These are phyloP conservation scores for Synchiropus splendidus DNA, from an alignment of 2,113 vertebrate species.

Conservation along the genomic window DNA sequence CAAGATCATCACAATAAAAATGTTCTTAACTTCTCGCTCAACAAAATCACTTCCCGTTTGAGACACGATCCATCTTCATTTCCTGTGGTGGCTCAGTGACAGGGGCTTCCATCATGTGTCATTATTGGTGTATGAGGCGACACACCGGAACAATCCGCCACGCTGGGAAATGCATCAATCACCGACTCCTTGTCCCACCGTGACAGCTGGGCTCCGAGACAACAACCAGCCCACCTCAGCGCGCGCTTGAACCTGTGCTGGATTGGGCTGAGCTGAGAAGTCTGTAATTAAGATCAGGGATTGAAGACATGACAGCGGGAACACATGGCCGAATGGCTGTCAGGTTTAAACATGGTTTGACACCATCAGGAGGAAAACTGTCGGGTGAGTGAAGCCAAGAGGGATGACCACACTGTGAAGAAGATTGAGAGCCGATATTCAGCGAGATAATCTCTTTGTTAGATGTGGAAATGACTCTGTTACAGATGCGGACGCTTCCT, in stretches of 20 bases:
- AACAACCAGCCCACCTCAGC: slow-evolving; percentile 26
- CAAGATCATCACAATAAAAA: slow-evolving; percentile 54
- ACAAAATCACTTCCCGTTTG: slow-evolving; percentile 66
- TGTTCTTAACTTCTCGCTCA: slow-evolving; percentile 57
- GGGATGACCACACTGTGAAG: no score
- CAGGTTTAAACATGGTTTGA: slow-evolving; percentile 24
- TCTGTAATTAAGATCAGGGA: slow-evolving; percentile 54
- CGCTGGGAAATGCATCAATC: slow-evolving; percentile 66
- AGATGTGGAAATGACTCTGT: no score
- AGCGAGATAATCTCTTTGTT: no score
- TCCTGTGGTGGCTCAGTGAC: slow-evolving; percentile 57
- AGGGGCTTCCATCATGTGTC: slow-evolving; percentile 73
- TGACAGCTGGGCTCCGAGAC: slow-evolving; percentile 42
- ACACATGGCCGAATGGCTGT: slow-evolving; percentile 26
- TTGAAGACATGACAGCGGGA: slow-evolving; percentile 29
- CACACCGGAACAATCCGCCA: slow-evolving; percentile 61
- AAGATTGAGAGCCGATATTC: no score
- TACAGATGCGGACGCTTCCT: no score
- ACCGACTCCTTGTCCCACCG: slow-evolving; percentile 51
- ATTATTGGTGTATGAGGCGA: slow-evolving; percentile 69
- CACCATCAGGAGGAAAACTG: slow-evolving; percentile 24
- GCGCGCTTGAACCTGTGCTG: slow-evolving; percentile 31
- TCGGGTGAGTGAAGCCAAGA: slow-evolving; percentile 6
- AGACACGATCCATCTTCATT: slow-evolving; percentile 69
- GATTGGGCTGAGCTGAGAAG: slow-evolving; percentile 14